phyloP scores from a whole-genome alignment of 2,797 vertebrate genomes.

The Hippopotamyrus pictus region DNA sequence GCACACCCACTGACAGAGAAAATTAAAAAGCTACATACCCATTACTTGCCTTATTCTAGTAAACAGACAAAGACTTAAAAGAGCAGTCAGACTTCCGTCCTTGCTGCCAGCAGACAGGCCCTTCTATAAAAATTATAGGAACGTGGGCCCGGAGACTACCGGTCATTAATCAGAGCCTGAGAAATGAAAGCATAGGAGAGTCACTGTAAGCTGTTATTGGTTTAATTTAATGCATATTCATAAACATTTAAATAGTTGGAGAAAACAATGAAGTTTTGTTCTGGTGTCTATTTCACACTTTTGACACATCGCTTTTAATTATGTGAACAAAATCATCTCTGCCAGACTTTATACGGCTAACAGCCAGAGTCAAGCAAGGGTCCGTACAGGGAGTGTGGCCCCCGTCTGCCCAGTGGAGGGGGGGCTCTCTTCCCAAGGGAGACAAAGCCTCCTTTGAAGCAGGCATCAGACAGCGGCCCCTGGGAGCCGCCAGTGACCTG shows the following conservation, averaged over 20 bases:
- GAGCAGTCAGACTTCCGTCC: background rate
- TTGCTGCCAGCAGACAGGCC: background rate
- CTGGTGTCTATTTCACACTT: background rate
- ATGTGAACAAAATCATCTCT: background rate
- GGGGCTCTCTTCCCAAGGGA: constrained; percentile 3
- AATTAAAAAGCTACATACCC: constrained; percentile 6
- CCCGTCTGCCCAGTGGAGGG: background rate
- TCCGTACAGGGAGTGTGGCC: no score
- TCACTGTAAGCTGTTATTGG: background rate
- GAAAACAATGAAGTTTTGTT: background rate
- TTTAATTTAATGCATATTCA: background rate
- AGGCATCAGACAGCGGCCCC: constrained; percentile 33
- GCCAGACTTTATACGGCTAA: background rate
- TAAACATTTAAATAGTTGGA: background rate
- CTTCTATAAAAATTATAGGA: background rate
- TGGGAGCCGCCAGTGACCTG: constrained; percentile 12
- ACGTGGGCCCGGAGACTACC: background rate
- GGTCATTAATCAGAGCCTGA: background rate
- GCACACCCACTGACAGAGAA: background rate
- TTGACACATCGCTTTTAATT: background rate
- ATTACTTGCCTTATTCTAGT: background rate
- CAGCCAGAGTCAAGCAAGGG: background rate
- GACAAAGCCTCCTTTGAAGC: constrained; percentile 51
- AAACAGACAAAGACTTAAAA: background rate
- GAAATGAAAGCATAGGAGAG: background rate